A percentile compares a stretch with the other conserved stretches of the same genome.
phyloP scores from a whole-genome alignment of 2,113 vertebrate species.

The Chiloscyllium plagiosum region DNA sequence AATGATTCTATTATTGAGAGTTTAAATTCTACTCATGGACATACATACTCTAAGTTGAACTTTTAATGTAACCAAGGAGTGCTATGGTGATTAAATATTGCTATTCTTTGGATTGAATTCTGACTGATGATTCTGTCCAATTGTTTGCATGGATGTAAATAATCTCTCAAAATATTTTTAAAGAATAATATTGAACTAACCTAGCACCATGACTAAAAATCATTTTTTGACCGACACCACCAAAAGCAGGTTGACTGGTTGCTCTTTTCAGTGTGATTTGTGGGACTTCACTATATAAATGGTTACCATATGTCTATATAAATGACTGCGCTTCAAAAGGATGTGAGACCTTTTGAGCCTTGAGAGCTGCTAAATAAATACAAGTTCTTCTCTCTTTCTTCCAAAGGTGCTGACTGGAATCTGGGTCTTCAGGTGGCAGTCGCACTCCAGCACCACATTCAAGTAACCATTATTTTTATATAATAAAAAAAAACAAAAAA shows the following conservation, averaged over 20 bases:
- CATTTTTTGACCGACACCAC: neutral
- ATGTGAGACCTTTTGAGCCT: neutral
- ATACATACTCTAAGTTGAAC: neutral
- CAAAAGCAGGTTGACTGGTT: neutral
- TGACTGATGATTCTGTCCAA: neutral
- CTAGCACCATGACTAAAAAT: neutral
- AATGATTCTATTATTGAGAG: neutral
- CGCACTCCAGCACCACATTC: neutral
- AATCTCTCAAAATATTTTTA: neutral
- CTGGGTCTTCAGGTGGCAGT: neutral
- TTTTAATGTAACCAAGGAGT: neutral
- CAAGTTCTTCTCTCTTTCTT: neutral
- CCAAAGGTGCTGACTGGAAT: constrained; percentile 8
- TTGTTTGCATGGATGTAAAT: neutral
- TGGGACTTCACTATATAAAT: neutral
- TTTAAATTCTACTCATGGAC: neutral
- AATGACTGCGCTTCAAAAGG: neutral
- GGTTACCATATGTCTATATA: neutral
- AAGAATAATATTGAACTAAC: neutral
- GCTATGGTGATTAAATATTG: neutral
- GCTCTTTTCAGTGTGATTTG: neutral
- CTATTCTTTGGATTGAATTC: neutral
- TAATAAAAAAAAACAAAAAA: neutral
- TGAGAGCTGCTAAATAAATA: neutral
- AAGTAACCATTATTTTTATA: neutral